Percentiles rank a stretch among this genome's conserved stretches.
Evolutionary conservation across 2,797 vertebrate species (phyloP).

Genomic region (Denticeps clupeoides): DNA sequence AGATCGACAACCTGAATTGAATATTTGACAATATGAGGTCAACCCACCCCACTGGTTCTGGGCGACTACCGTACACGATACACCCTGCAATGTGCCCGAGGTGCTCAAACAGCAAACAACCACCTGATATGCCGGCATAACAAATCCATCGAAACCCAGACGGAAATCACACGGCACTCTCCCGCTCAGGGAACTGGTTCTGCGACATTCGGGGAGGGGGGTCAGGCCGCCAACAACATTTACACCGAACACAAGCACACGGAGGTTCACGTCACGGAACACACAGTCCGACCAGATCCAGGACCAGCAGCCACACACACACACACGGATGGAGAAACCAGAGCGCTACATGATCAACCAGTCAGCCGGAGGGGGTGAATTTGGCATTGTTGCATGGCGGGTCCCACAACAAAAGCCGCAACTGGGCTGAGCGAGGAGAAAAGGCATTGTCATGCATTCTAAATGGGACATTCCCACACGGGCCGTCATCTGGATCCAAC

Average conservation of each 20-base stretch:
- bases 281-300: conserved; percentile 4
- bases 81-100: not conserved
- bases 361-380: conserved; percentile 1
- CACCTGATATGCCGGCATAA: conserved; percentile 6
- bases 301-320: not conserved
- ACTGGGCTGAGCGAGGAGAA: not conserved
- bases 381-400: not conserved
- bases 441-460: not conserved
- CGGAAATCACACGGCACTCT: conserved; percentile 9
- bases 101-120: conserved; percentile 18
- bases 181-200: conserved; percentile 44
- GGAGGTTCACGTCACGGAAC: conserved; percentile 20
- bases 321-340: too few relatives aligned
- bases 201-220: conserved; percentile 29
- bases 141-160: not conserved
- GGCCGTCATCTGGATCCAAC: not conserved
- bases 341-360: too few relatives aligned
- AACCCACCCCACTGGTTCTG: too few relatives aligned
- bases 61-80: too few relatives aligned
- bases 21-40: too few relatives aligned
- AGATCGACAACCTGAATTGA: too few relatives aligned
- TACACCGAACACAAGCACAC: conserved; percentile 6
- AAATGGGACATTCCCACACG: not conserved
- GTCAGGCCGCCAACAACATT: conserved; percentile 17
- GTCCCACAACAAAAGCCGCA: not conserved